A percentile compares a stretch with the other conserved stretches of the same genome.
These are phyloP conservation scores for Drosophila insularis DNA, from an alignment of 1,140 invertebrate species.

Conservation along the genomic window DNA sequence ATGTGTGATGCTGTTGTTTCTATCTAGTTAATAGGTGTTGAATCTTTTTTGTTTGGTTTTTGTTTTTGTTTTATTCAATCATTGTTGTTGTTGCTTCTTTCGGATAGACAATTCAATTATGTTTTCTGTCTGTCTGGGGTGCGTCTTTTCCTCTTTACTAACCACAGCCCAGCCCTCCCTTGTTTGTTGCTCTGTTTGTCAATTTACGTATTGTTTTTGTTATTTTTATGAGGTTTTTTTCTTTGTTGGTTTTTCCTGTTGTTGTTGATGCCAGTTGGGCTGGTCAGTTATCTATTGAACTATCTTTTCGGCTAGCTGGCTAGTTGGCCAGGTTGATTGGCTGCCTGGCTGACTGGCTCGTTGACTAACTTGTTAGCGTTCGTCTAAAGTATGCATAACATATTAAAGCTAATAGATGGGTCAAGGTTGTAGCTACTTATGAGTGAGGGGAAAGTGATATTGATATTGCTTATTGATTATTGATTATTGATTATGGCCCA, in stretches of 20 bases:
- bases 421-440: conserved; percentile 38
- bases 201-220: conserved; percentile 7
- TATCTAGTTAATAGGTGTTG: conserved; percentile 7
- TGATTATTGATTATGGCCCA: background rate
- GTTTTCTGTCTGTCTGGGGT: background rate
- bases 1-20: background rate
- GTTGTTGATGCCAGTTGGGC: background rate
- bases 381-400: conserved; percentile 24
- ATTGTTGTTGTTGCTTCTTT: background rate
- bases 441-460: background rate
- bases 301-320: background rate
- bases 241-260: conserved; percentile 2
- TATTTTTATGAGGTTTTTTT: background rate
- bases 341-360: background rate
- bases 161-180: background rate
- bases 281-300: conserved; percentile 36
- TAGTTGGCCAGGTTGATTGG: background rate
- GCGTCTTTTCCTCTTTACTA: background rate
- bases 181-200: conserved; percentile 14
- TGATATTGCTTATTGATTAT: conserved; percentile 13
- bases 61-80: too few relatives aligned
- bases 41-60: background rate
- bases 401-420: conserved; percentile 33
- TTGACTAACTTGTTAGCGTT: conserved; percentile 52
- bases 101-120: conserved; percentile 10